phyloP scores from a whole-genome alignment of 1,140 invertebrate genomes.

The Cyphomyrmex costatus region DNA sequence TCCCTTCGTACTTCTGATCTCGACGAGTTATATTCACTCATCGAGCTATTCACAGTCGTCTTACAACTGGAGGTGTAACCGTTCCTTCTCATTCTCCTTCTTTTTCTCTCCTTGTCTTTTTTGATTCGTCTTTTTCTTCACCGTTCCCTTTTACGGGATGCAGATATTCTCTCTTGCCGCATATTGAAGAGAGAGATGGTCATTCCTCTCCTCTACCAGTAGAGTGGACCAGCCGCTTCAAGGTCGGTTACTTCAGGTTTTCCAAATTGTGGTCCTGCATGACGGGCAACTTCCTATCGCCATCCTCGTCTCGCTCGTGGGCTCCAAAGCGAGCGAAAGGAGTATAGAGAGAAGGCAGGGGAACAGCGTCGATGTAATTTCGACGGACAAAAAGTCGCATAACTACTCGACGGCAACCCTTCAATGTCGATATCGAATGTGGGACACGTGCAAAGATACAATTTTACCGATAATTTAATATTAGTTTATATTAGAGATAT shows the following conservation, averaged over 20 bases:
- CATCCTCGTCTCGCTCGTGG: constrained; percentile 69
- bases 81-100: constrained; percentile 10
- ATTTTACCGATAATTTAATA: not conserved
- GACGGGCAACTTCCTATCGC: constrained; percentile 80
- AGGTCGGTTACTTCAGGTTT: constrained; percentile 81
- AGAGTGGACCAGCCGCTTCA: constrained; percentile 77
- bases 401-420: constrained; percentile 35
- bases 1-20: constrained; percentile 24
- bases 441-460: not conserved
- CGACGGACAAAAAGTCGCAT: constrained; percentile 47
- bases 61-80: constrained; percentile 52
- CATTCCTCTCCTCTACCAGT: constrained; percentile 67
- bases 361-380: constrained; percentile 61
- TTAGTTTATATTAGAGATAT: not conserved
- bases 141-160: constrained; percentile 50
- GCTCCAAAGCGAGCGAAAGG: constrained; percentile 21
- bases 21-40: constrained; percentile 43
- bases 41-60: constrained; percentile 53
- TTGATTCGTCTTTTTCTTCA: not conserved
- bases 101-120: constrained; percentile 26
- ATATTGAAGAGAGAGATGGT: constrained; percentile 50
- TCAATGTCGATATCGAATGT: constrained; percentile 31
- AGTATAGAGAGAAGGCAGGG: constrained; percentile 6
- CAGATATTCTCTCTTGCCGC: constrained; percentile 24
- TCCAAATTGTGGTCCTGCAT: constrained; percentile 80